These are phyloP conservation scores for Amia ocellicauda DNA, from an alignment of 2,113 vertebrate species.

Conservation along the genomic window DNA sequence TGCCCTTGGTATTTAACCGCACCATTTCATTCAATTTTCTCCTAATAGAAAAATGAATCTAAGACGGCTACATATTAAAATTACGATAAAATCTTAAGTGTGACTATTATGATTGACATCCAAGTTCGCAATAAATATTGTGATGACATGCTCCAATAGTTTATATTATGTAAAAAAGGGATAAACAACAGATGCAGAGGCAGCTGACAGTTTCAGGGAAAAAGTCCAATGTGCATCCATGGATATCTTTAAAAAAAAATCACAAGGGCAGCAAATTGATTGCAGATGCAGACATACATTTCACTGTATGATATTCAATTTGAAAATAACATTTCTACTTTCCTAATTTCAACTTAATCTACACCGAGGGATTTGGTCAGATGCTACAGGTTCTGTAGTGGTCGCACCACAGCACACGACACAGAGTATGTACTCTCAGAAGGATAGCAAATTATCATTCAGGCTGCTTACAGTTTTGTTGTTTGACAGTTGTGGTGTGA, in stretches of 20 bases:
- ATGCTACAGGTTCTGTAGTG: constrained; percentile 12
- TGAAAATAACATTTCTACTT: constrained; percentile 31
- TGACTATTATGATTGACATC: constrained; percentile 52
- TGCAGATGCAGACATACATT: constrained; percentile 29
- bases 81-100: constrained; percentile 33
- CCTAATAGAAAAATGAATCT: constrained; percentile 31
- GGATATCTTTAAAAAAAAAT: constrained; percentile 20
- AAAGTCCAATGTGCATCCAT: constrained; percentile 35
- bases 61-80: constrained; percentile 28
- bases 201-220: constrained; percentile 41
- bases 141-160: constrained; percentile 58
- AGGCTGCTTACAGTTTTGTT: background rate
- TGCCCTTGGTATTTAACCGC: constrained; percentile 27
- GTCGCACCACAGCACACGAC: constrained; percentile 31
- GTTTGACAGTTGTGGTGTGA: background rate
- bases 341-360: constrained; percentile 29
- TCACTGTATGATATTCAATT: constrained; percentile 41
- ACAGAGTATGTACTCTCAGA: constrained; percentile 33
- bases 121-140: constrained; percentile 50
- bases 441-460: background rate
- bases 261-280: constrained; percentile 14
- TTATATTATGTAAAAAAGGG: constrained; percentile 53
- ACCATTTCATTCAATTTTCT: constrained; percentile 28
- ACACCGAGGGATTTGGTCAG: constrained; percentile 45
- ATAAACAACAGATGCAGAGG: constrained; percentile 62